A percentile compares a stretch with the other conserved stretches of the same genome.
These are phyloP conservation scores for Microcebus jonahi DNA, from an alignment of 2,113 vertebrate genomes.

Conservation along the genomic window DNA sequence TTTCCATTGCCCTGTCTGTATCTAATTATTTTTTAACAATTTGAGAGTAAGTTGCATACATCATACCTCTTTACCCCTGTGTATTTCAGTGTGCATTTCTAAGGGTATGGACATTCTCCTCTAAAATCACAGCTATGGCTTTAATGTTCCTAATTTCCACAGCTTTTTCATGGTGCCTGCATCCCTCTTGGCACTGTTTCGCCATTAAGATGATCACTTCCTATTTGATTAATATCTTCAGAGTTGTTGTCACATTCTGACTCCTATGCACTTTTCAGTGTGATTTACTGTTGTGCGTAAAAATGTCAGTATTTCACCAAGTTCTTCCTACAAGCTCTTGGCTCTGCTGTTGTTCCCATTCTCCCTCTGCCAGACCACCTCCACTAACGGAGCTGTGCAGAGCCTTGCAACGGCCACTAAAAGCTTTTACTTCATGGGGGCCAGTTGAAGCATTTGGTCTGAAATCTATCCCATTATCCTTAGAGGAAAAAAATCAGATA, in stretches of 20 bases:
- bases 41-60: neutral
- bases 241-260: conserved; percentile 37
- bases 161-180: neutral
- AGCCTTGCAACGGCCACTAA: neutral
- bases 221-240: conserved; percentile 45
- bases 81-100: neutral
- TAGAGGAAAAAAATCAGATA: conserved; percentile 41
- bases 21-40: neutral
- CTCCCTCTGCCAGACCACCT: neutral
- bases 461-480: conserved; percentile 7
- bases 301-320: conserved; percentile 18
- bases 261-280: conserved; percentile 13
- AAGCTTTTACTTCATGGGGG: neutral
- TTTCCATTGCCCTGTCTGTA: neutral
- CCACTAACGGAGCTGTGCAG: neutral
- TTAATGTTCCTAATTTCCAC: neutral
- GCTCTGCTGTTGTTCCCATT: neutral
- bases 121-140: neutral
- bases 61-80: neutral
- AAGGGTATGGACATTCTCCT: neutral
- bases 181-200: neutral
- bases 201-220: conserved; percentile 14
- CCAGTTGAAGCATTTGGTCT: conserved; percentile 42
- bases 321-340: neutral
- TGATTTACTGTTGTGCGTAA: conserved; percentile 59